phyloP scores from a whole-genome alignment of 2,113 vertebrate genomes.

The Eolophus roseicapilla region DNA sequence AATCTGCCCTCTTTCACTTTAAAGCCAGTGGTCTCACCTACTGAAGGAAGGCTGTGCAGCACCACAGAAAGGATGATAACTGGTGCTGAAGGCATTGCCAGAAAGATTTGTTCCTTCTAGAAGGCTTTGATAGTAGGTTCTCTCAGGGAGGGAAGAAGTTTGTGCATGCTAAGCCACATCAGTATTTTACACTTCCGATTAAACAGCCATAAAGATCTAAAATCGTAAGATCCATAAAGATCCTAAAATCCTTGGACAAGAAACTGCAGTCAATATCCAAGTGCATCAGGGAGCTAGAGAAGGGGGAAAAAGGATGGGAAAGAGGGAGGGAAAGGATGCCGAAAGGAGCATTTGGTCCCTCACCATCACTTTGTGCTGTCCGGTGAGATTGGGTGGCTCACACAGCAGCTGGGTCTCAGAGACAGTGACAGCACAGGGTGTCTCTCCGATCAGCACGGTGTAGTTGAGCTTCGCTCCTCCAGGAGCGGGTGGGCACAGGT shows the following conservation, averaged over 20 bases:
- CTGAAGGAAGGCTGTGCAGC: not conserved
- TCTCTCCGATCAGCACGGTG: conserved; percentile 93
- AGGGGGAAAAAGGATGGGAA: not conserved
- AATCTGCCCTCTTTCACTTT: not conserved
- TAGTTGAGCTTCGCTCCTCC: conserved; percentile 97
- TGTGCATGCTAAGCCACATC: not conserved
- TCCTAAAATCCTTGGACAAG: not conserved
- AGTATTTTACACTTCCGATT: not conserved
- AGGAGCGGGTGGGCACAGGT: conserved; percentile 90
- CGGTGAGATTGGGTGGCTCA: conserved; percentile 91
- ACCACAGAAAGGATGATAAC: not conserved
- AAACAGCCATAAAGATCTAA: not conserved
- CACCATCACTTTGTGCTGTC: conserved; percentile 96
- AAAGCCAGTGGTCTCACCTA: not conserved
- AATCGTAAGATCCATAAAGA: not conserved
- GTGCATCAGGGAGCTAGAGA: not conserved
- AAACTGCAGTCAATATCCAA: fast-evolving
- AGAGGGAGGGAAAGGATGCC: not conserved
- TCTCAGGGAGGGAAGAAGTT: not conserved
- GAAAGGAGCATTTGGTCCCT: not conserved
- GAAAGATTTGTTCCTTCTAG: not conserved
- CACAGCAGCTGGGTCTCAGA: conserved; percentile 97
- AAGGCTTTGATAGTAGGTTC: not conserved
- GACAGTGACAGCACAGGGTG: conserved; percentile 90
- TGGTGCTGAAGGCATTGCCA: not conserved